Base-by-base conservation (phyloP, 2,797 vertebrate species). In the Arrhamphus sclerolepis region DNA sequence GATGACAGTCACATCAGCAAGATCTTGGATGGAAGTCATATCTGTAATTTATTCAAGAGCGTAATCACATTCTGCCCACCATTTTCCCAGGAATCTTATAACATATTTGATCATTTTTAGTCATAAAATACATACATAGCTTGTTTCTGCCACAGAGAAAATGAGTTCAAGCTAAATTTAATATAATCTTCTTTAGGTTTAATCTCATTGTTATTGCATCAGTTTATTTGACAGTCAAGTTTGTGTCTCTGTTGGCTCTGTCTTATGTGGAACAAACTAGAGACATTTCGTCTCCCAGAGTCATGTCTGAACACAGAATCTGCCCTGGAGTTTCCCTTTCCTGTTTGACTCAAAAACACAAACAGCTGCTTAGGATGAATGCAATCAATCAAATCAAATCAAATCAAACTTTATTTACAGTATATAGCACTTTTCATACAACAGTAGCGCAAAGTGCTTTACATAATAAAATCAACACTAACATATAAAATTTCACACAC, bases 321-420 rank as follows among this genome's bases (percentile, higher is more conserved):
- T 40, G 55, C 48, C 70, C 50, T 48, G 26, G 10, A 65, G 31
- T 78, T 74, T 10, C 20, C 56, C n/a, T 63, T 81, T 78, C 74
- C 80, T 61, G 72, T 64, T 49, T 74, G 70, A 49, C 47, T 68
- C 64, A 48, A 39, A 46, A 16, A 58, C 5, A 14, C 46, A 54
- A 56, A 41, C 7, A 28, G 39, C 9, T 10, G 44, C 77, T 78
- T 51, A 56, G 46, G 22, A 65, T 46, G 56, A 40, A 62, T 77
- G 46, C 59, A n/a, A 46, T 55, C 31, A 26, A 26, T 26, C n/a
- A n/a, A n/a, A n/a, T n/a, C n/a, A n/a, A n/a, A n/a, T n/a, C n/a
- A n/a, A n/a, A n/a, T n/a, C n/a, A n/a, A n/a, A n/a, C n/a, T n/a
- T n/a, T n/a, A n/a, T n/a, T n/a, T n/a, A n/a, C n/a, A n/a, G n/a